These are phyloP conservation scores for Diabrotica virgifera DNA, from an alignment of 1,140 invertebrate species.

Conservation along the genomic window DNA sequence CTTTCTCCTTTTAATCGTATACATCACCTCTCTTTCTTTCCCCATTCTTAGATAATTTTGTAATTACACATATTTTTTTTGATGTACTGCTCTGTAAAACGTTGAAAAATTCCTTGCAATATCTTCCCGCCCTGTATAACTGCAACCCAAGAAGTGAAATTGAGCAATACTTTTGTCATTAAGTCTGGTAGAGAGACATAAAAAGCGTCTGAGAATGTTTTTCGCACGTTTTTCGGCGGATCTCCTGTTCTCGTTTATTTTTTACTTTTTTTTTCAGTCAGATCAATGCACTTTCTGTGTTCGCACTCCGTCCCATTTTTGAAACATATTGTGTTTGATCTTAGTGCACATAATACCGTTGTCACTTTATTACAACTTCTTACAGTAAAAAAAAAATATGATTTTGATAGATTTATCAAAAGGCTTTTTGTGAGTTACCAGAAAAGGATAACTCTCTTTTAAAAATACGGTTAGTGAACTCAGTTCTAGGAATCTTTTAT, in stretches of 20 bases:
- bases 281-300: neutral
- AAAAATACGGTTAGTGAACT: too few relatives aligned
- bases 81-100: too few relatives aligned
- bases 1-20: too few relatives aligned
- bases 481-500: too few relatives aligned
- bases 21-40: too few relatives aligned
- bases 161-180: constrained; percentile 8
- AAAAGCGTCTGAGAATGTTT: constrained; percentile 10
- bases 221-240: neutral
- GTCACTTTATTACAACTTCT: neutral
- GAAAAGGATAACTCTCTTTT: too few relatives aligned
- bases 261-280: neutral
- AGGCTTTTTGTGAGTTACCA: too few relatives aligned
- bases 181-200: constrained; percentile 4
- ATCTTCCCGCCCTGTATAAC: neutral
- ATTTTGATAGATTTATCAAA: too few relatives aligned
- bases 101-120: neutral
- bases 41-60: too few relatives aligned
- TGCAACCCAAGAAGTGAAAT: neutral
- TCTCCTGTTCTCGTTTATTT: neutral
- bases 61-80: too few relatives aligned
- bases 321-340: neutral
- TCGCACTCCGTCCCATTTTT: neutral
- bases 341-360: neutral
- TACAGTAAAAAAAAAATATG: neutral